Evolutionary conservation across 2,888 invertebrate genomes (phyloP).

Genomic region (Venustoraphidia nigricollis): DNA sequence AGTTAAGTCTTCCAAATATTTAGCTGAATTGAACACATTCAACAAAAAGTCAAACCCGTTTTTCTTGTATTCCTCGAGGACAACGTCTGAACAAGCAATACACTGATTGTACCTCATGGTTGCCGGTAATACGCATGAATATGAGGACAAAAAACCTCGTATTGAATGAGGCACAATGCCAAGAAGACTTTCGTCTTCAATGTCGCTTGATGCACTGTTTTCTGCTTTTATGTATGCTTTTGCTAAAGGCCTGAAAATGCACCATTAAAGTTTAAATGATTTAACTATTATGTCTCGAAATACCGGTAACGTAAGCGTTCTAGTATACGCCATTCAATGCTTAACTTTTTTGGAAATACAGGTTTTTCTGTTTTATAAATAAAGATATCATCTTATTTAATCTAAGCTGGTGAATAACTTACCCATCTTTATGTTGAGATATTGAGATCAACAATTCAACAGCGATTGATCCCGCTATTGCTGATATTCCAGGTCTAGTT

Average conservation of each 20-base stretch:
- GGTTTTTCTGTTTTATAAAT: background rate
- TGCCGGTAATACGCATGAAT: constrained; percentile 68
- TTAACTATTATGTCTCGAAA: background rate
- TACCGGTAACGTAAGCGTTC: too few relatives aligned
- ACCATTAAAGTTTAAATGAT: background rate
- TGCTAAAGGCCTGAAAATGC: constrained; percentile 19
- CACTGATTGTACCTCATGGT: constrained; percentile 79
- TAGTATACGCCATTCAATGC: too few relatives aligned
- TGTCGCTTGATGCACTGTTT: constrained; percentile 22
- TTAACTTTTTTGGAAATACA: too few relatives aligned
- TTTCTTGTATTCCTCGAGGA: constrained; percentile 31
- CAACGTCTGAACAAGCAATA: constrained; percentile 70
- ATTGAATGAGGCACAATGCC: constrained; percentile 88
- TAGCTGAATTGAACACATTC: constrained; percentile 64
- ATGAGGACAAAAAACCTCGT: constrained; percentile 75
- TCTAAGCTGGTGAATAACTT: constrained; percentile 12
- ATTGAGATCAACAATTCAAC: constrained; percentile 80
- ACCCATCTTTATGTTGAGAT: constrained; percentile 71
- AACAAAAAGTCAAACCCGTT: constrained; percentile 57
- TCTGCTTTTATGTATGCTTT: constrained; percentile 21
- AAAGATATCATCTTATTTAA: background rate
- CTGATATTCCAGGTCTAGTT: constrained; percentile 83
- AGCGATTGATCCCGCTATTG: constrained; percentile 78
- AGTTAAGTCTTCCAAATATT: constrained; percentile 72
- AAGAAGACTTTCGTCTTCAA: constrained; percentile 42